Evolutionary conservation across 2,888 invertebrate species (phyloP), one percentile per base, ranked within the genome.

Genomic region (Belgica antarctica): DNA sequence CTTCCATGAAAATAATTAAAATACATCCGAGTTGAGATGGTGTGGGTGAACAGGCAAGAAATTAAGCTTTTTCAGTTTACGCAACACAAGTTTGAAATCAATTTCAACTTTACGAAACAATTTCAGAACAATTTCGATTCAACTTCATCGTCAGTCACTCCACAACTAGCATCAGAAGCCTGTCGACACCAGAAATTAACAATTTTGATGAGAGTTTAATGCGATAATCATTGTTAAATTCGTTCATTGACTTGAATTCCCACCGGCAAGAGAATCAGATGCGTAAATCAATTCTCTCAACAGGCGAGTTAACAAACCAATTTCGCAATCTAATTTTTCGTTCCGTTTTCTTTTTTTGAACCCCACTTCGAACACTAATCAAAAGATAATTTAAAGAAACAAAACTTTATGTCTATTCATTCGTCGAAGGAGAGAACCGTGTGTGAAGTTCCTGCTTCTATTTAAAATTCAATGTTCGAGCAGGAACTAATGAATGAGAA

Each of bases 401-500:
- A 41, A 52, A 52, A 17, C 22, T 52, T 17, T 52, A 4, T 52
- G 52, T 52, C 52, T 52, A 52, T 52, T 52, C 52, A 52, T 52
- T 52, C 12, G 17, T 8, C 34, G 34, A 34, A 12, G 34, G n/a
- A n/a, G n/a, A n/a, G n/a, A n/a, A n/a, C 34, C 34, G 34, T 8
- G 15, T 46, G 52, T 22, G 5, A 52, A n/a, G 52, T 52, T 41
- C 41, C 41, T n/a, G 41, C 41, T 41, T 52, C 22, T 52, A 52
- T 22, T 52, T 52, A 5, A 22, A 19, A 52, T 52, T 52, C 52
- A 52, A 22, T n/a, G 52, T 12, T 15, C 22, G 17, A 52, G 12
- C 17, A 52, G 22, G 22, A 52, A 52, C 17, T 52, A 52, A 63
- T 63, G 63, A 36, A 36, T 62, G 62, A 62, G 62, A 62, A 59